A percentile compares a stretch with the other conserved stretches of the same genome.
phyloP scores from a whole-genome alignment of 2,797 vertebrate species.

The Otolemur crassicaudatus region DNA sequence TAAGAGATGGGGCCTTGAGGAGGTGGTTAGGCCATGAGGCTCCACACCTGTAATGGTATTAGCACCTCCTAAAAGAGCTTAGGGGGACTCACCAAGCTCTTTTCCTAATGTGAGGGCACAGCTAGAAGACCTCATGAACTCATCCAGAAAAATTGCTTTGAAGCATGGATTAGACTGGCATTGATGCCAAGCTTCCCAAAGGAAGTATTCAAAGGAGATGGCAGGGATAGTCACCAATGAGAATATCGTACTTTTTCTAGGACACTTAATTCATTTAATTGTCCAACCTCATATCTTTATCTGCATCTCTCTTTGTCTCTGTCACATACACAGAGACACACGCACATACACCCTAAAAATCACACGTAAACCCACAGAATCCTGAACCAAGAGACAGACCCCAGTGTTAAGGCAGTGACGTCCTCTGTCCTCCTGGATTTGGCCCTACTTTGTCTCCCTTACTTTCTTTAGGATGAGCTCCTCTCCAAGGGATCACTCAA shows the following conservation, averaged over 20 bases:
- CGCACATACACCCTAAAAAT: too few relatives aligned
- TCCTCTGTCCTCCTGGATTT: background rate
- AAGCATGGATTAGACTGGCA: too few relatives aligned
- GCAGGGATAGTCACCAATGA: too few relatives aligned
- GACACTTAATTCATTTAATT: too few relatives aligned
- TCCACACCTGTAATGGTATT: background rate
- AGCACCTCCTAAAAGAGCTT: background rate
- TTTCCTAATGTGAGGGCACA: too few relatives aligned
- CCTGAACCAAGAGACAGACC: background rate
- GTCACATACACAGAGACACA: too few relatives aligned
- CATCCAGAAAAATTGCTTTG: too few relatives aligned
- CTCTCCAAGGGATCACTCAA: background rate
- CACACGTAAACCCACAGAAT: background rate
- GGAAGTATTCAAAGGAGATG: too few relatives aligned
- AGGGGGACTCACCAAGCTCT: background rate
- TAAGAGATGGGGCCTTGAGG: background rate
- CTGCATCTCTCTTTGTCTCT: background rate
- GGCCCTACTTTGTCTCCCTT: rapidly evolving
- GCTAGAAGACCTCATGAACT: too few relatives aligned
- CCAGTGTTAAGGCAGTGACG: rapidly evolving
- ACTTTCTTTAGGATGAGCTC: background rate
- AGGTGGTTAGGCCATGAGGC: too few relatives aligned
- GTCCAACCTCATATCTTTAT: background rate
- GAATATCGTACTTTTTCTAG: too few relatives aligned
- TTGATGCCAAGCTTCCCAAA: too few relatives aligned